Conservation (phyloP, 2,113 vertebrate species). For the Onychostoma macrolepis region DNA sequence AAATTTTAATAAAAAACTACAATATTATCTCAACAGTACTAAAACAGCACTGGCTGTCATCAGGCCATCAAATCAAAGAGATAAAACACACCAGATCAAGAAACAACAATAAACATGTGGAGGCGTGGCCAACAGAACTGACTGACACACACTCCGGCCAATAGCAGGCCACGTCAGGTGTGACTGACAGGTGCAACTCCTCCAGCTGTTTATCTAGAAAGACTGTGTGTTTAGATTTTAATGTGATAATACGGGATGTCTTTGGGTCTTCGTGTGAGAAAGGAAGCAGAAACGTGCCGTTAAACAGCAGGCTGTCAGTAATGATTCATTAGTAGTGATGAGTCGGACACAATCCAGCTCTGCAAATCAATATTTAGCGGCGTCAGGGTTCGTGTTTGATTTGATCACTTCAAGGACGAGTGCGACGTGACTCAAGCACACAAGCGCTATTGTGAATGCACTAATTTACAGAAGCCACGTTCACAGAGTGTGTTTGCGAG, state of each 20-base stretch:
- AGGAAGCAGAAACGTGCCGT: not conserved
- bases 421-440: not conserved
- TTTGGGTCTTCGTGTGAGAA: not conserved
- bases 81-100: not conserved
- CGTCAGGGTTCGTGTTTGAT: not conserved
- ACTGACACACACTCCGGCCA: not conserved
- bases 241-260: not conserved
- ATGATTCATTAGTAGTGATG: not conserved
- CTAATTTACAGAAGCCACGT: not conserved
- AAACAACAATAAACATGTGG: not conserved
- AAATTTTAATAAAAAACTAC: not conserved
- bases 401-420: slow-evolving; percentile 3
- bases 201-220: not conserved
- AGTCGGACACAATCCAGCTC: not conserved
- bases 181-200: not conserved
- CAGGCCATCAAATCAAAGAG: not conserved
- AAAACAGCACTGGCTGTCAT: not conserved
- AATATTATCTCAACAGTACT: not conserved
- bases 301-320: not conserved
- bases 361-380: not conserved
- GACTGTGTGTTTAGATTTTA: not conserved
- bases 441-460: not conserved
- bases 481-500: not conserved
- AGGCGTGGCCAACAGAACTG: not conserved
- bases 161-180: not conserved